Percentiles rank a stretch among this genome's conserved stretches.
Evolutionary conservation across 92 coral and sea anemone genomes (phyloP).

Genomic region (Pocillopora meandrina): DNA sequence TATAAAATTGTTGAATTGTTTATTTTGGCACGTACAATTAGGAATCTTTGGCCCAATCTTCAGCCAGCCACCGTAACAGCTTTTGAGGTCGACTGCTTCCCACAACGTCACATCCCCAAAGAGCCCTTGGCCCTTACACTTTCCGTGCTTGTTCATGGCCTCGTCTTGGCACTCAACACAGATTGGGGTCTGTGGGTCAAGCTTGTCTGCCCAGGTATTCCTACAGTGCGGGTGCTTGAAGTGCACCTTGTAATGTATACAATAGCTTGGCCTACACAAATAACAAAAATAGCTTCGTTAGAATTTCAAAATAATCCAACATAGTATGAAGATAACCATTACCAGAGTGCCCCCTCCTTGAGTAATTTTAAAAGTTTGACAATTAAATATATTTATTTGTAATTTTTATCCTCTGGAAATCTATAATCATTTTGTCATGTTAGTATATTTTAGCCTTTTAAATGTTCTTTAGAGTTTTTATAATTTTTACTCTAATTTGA

Average conservation of each 20-base stretch:
- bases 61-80: slow-evolving; percentile 97
- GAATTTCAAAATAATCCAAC: too few relatives aligned
- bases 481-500: too few relatives aligned
- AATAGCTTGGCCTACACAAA: slow-evolving; percentile 80
- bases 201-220: slow-evolving; percentile 92
- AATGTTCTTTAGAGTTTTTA: too few relatives aligned
- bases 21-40: slow-evolving; percentile 75
- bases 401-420: too few relatives aligned
- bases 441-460: too few relatives aligned
- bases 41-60: slow-evolving; percentile 78
- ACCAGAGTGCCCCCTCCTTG: too few relatives aligned
- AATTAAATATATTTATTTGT: too few relatives aligned
- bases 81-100: slow-evolving; percentile 88
- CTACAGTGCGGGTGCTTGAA: slow-evolving; percentile 95
- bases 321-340: too few relatives aligned
- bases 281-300: background rate
- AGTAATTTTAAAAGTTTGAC: too few relatives aligned
- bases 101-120: slow-evolving; percentile 86
- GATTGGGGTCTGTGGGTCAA: slow-evolving; percentile 82
- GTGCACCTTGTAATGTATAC: slow-evolving; percentile 80
- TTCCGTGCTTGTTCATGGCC: slow-evolving; percentile 87
- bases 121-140: slow-evolving; percentile 92
- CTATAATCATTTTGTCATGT: too few relatives aligned
- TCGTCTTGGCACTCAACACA: slow-evolving; percentile 93
- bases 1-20: slow-evolving; percentile 87